Conservation (phyloP, 2,888 invertebrate genomes). For the Drosophila stalkeri region DNA sequence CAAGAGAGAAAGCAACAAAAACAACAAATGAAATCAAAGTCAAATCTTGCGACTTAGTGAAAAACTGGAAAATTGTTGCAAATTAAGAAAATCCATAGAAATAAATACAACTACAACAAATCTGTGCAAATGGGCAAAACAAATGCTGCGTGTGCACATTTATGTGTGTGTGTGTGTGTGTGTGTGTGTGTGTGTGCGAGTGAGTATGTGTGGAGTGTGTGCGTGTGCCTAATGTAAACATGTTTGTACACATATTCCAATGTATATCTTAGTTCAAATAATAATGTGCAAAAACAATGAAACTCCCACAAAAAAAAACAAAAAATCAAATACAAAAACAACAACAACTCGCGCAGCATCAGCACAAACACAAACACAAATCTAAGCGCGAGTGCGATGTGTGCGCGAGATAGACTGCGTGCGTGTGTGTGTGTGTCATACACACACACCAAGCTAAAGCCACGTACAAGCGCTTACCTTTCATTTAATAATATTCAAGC, state of each 20-base stretch:
- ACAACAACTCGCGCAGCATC: conserved; percentile 46
- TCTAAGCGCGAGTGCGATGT: conserved; percentile 6
- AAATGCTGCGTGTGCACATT: conserved; percentile 20
- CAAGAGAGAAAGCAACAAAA: conserved; percentile 52
- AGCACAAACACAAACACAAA: conserved; percentile 31
- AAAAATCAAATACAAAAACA: conserved; percentile 1
- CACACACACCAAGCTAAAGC: conserved; percentile 31
- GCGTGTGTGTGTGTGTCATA: conserved; percentile 13
- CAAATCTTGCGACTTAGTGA: conserved; percentile 26
- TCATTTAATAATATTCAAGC: conserved; percentile 21
- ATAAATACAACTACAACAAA: conserved; percentile 12
- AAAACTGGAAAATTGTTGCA: conserved; percentile 55
- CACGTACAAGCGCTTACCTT: conserved; percentile 53
- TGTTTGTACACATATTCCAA: conserved; percentile 17
- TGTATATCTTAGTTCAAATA: conserved; percentile 10
- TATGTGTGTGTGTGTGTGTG: conserved; percentile 7
- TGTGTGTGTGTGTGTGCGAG: conserved; percentile 11
- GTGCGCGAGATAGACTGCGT: conserved; percentile 12
- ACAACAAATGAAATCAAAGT: conserved; percentile 35
- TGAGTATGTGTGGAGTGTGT: conserved; percentile 5
- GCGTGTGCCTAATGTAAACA: conserved; percentile 24
- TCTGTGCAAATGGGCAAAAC: conserved; percentile 42
- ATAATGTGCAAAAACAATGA: conserved; percentile 57
- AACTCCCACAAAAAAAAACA: conserved; percentile 61
- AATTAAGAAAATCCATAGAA: conserved; percentile 53